These are phyloP conservation scores for Macrostomum cliftonense DNA, from an alignment of 2,888 invertebrate genomes.

Conservation along the genomic window DNA sequence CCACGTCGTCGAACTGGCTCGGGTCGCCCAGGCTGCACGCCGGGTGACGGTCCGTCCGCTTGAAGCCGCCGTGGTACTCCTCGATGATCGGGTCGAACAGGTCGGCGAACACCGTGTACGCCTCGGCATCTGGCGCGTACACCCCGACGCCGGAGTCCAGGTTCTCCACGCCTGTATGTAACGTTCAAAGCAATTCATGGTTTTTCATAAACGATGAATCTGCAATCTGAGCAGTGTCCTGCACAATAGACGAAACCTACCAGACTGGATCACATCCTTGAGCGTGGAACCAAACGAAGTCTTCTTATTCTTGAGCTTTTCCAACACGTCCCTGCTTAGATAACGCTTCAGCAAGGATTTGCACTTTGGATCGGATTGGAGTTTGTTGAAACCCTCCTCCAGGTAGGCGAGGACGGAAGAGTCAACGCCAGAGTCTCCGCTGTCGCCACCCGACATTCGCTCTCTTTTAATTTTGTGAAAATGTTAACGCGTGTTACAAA, in stretches of 20 bases:
- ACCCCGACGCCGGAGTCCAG: conserved; percentile 5
- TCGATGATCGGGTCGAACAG: conserved; percentile 14
- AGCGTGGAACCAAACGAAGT: background rate
- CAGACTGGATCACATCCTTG: no score
- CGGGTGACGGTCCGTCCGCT: conserved; percentile 3
- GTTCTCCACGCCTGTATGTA: no score
- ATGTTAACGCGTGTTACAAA: no score
- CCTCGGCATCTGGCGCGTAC: conserved; percentile 13
- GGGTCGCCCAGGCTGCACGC: background rate
- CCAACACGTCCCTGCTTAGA: conserved; percentile 1
- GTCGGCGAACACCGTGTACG: conserved; percentile 12
- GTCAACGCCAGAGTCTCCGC: no score
- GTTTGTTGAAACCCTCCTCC: no score
- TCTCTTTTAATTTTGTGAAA: no score
- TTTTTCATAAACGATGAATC: no score
- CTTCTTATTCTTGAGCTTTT: conserved; percentile 3
- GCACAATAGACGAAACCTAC: no score
- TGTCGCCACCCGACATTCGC: no score
- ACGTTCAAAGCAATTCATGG: no score
- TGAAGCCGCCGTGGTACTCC: conserved; percentile 12
- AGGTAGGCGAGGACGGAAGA: no score
- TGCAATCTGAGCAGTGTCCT: no score
- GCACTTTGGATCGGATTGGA: background rate
- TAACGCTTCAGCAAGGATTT: conserved; percentile 6
- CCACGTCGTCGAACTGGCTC: conserved; percentile 54